A percentile compares a stretch with the other conserved stretches of the same genome.
Conservation (phyloP, 2,797 vertebrate genomes). For the Adrianichthys oophorus region DNA sequence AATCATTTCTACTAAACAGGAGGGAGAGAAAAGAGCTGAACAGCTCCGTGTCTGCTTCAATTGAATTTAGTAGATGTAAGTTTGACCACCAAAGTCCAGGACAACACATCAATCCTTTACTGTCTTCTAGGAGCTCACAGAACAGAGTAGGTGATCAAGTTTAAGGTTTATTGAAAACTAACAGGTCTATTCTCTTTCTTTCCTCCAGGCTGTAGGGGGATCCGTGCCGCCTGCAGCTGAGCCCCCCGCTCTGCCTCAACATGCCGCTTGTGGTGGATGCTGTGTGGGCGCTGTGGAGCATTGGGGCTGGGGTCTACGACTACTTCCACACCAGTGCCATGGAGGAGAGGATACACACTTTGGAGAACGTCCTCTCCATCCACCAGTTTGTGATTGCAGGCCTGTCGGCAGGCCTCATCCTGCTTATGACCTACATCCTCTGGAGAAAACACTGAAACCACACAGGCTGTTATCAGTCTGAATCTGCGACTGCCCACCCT, state of each 20-base stretch:
- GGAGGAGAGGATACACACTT: conserved; percentile 80
- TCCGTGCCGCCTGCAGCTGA: conserved; percentile 12
- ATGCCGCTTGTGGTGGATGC: conserved; percentile 80
- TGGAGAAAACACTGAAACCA: conserved; percentile 74
- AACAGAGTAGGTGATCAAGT: background rate
- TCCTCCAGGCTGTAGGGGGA: conserved; percentile 28
- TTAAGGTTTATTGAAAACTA: background rate
- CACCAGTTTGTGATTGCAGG: conserved; percentile 78
- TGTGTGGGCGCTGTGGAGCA: conserved; percentile 80
- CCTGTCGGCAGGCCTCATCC: conserved; percentile 72
- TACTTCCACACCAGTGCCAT: conserved; percentile 83
- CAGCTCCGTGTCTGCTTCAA: no score
- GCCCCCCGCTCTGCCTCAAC: conserved; percentile 8
- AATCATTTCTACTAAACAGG: no score
- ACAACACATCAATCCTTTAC: no score
- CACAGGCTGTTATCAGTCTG: background rate
- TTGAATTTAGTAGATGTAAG: no score
- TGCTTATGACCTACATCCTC: conserved; percentile 79
- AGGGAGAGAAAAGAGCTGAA: no score
- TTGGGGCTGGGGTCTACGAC: conserved; percentile 77
- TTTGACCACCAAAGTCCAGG: no score
- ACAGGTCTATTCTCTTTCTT: background rate
- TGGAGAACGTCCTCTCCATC: conserved; percentile 76
- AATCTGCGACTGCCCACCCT: background rate
- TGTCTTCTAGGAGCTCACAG: background rate